phyloP scores from a whole-genome alignment of 2,797 vertebrate genomes.

The Brachyrhaphis roseni region DNA sequence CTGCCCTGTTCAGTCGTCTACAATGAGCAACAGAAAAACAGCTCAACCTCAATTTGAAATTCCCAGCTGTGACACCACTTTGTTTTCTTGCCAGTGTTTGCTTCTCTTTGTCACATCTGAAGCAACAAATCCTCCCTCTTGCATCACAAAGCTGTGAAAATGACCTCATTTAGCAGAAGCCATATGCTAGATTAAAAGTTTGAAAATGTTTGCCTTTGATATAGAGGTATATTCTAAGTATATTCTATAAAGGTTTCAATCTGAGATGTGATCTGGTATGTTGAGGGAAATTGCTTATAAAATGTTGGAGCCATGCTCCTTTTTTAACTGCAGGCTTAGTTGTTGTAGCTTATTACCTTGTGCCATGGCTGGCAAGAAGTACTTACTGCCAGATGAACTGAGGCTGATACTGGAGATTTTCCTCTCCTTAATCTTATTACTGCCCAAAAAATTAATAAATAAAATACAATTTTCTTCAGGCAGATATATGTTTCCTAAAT shows the following conservation, averaged over 20 bases:
- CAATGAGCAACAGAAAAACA: slow-evolving; percentile 23
- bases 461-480: slow-evolving; percentile 43
- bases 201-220: neutral
- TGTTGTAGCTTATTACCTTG: slow-evolving; percentile 59
- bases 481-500: slow-evolving; percentile 53
- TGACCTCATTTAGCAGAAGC: slow-evolving; percentile 42
- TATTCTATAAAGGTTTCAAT: slow-evolving; percentile 43
- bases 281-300: slow-evolving; percentile 39
- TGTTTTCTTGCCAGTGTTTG: slow-evolving; percentile 51
- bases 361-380: slow-evolving; percentile 58
- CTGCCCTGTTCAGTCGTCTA: slow-evolving; percentile 33
- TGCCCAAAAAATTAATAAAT: slow-evolving; percentile 24
- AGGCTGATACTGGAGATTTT: slow-evolving; percentile 58
- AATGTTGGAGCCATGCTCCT: slow-evolving; percentile 35
- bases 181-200: slow-evolving; percentile 28
- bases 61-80: slow-evolving; percentile 35
- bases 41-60: slow-evolving; percentile 37
- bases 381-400: slow-evolving; percentile 72
- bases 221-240: neutral
- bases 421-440: slow-evolving; percentile 67
- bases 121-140: slow-evolving; percentile 52
- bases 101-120: slow-evolving; percentile 40
- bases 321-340: slow-evolving; percentile 55
- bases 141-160: slow-evolving; percentile 32
- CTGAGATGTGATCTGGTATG: slow-evolving; percentile 57